Conservation (phyloP, 2,888 invertebrate genomes). For the Furcula furcula region DNA sequence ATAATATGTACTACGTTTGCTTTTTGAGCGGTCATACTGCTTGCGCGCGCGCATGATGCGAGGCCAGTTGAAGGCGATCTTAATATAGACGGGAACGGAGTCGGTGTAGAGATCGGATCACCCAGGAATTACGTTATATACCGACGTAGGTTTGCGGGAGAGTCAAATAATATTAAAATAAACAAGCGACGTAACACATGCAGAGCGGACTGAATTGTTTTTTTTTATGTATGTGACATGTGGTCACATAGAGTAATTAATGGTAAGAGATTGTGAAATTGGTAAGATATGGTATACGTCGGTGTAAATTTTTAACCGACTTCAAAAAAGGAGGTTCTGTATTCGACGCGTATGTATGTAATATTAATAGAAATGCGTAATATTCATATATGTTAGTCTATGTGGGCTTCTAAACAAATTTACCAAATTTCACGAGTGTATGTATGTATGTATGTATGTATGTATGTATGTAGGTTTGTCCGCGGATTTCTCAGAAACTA, state of each 20-base stretch:
- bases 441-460: no score
- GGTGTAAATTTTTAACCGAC: no score
- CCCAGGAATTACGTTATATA: constrained; percentile 67
- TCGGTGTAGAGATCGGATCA: constrained; percentile 55
- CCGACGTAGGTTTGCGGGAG: constrained; percentile 24
- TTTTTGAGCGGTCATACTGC: constrained; percentile 58
- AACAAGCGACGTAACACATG: constrained; percentile 32
- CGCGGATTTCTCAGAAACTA: no score
- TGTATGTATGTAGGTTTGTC: no score
- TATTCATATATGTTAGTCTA: no score
- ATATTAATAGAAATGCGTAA: no score
- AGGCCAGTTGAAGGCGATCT: constrained; percentile 69
- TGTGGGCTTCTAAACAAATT: no score
- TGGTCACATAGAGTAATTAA: constrained; percentile 15
- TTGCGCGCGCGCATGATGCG: constrained; percentile 69
- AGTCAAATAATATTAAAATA: constrained; percentile 37
- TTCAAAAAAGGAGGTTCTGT: no score
- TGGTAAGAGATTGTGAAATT: background rate
- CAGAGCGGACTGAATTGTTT: constrained; percentile 17
- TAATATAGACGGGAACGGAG: constrained; percentile 72
- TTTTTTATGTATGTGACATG: constrained; percentile 16
- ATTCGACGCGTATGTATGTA: no score
- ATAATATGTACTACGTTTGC: constrained; percentile 76
- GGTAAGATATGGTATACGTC: background rate
- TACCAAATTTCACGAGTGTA: no score